Percentiles rank a stretch among this genome's conserved stretches.
These are phyloP conservation scores for Tenebrio molitor DNA, from an alignment of 1,140 invertebrate species.

Conservation along the genomic window DNA sequence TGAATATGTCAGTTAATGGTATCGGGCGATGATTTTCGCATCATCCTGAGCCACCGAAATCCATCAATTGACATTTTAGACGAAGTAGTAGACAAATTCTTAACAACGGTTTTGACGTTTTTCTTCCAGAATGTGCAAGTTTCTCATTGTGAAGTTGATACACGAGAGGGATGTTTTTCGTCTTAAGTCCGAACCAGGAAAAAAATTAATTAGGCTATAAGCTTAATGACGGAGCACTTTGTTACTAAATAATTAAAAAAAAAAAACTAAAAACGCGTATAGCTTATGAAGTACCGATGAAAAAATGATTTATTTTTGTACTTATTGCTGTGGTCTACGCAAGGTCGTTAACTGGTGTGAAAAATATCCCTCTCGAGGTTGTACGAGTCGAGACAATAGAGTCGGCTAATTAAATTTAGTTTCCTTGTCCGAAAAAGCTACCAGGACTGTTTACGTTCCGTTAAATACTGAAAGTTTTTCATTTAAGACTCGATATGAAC, in stretches of 20 bases:
- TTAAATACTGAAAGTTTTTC: not conserved
- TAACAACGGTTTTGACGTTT: constrained; percentile 57
- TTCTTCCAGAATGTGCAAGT: constrained; percentile 39
- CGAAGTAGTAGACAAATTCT: constrained; percentile 41
- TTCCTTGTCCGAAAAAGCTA: not conserved
- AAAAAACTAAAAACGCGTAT: constrained; percentile 31
- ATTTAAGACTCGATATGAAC: constrained; percentile 33
- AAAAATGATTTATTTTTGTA: constrained; percentile 44
- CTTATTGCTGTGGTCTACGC: constrained; percentile 41
- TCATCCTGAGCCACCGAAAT: constrained; percentile 64
- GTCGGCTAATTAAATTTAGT: constrained; percentile 15
- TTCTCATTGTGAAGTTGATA: constrained; percentile 35
- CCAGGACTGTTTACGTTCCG: not conserved
- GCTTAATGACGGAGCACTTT: constrained; percentile 16
- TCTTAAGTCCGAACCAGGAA: constrained; percentile 4
- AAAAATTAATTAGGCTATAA: not conserved
- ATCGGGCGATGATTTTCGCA: constrained; percentile 57
- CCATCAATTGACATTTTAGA: constrained; percentile 52
- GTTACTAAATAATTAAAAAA: constrained; percentile 27
- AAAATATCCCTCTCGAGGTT: constrained; percentile 32
- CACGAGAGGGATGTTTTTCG: constrained; percentile 42
- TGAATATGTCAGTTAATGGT: constrained; percentile 56
- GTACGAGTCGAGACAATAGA: constrained; percentile 40
- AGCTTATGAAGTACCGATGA: constrained; percentile 31
- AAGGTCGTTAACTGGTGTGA: constrained; percentile 39